Percentiles rank a stretch among this genome's conserved stretches.
phyloP scores from a whole-genome alignment of 2,113 vertebrate species.

The Crotophaga sulcirostris region DNA sequence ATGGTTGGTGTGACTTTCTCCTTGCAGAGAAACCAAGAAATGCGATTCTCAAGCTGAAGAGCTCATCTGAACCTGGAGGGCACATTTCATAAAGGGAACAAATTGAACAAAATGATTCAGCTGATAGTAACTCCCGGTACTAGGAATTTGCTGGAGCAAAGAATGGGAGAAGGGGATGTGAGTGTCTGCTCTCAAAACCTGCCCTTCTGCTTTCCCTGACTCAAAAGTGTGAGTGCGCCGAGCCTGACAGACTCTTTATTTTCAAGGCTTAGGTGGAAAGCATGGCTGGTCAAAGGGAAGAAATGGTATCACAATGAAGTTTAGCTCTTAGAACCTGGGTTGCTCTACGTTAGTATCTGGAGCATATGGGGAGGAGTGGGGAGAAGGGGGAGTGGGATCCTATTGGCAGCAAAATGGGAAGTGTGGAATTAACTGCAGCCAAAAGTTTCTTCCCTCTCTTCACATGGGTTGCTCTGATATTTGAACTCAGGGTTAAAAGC shows the following conservation, averaged over 20 bases:
- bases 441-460: not conserved
- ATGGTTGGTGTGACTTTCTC: slow-evolving; percentile 41
- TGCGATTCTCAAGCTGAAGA: not conserved
- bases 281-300: rapidly evolving
- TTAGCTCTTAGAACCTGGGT: not conserved
- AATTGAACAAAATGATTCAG: not conserved
- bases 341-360: not conserved
- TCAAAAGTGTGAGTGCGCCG: not conserved
- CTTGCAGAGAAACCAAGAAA: not conserved
- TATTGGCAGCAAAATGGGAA: not conserved
- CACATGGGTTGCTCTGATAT: not conserved
- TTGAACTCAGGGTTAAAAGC: not conserved
- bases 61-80: not conserved
- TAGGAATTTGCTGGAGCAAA: not conserved
- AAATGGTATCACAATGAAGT: not conserved
- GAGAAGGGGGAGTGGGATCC: not conserved
- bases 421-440: not conserved
- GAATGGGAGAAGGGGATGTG: rapidly evolving
- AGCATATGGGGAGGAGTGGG: not conserved
- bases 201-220: not conserved
- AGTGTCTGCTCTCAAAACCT: not conserved
- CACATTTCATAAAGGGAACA: not conserved
- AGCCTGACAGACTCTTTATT: not conserved
- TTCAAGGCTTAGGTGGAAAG: not conserved
- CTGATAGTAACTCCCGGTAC: not conserved